A percentile compares a stretch with the other conserved stretches of the same genome.
Conservation (phyloP, 2,113 vertebrate species). For the Paradoxurus hermaphroditus region DNA sequence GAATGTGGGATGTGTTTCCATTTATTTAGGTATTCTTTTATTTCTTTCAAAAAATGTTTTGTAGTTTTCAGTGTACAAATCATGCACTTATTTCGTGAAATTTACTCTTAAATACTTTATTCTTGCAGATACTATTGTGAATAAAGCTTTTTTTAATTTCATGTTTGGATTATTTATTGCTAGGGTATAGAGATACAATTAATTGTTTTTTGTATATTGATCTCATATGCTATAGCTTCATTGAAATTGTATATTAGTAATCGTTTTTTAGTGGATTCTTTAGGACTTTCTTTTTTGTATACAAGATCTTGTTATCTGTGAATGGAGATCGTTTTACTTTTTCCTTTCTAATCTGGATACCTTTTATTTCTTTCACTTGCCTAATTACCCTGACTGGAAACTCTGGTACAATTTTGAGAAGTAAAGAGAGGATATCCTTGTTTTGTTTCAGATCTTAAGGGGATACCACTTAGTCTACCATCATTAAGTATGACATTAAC, state of each 20-base stretch:
- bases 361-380: not conserved
- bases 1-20: not conserved
- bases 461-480: not conserved
- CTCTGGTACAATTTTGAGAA: not conserved
- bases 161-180: not conserved
- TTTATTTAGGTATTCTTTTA: not conserved
- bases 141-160: not conserved
- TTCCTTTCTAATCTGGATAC: not conserved
- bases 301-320: not conserved
- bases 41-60: not conserved
- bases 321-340: not conserved
- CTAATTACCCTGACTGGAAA: not conserved
- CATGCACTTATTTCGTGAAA: not conserved
- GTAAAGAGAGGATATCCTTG: not conserved
- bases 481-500: not conserved
- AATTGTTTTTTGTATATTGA: not conserved
- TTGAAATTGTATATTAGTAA: not conserved
- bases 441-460: not conserved
- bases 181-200: not conserved
- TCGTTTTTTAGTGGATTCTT: not conserved
- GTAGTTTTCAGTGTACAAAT: not conserved
- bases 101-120: not conserved
- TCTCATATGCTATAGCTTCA: not conserved
- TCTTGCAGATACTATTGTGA: not conserved
- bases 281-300: not conserved